Base-by-base conservation (phyloP, 1,140 invertebrate species). In the Diabrotica virgifera region DNA sequence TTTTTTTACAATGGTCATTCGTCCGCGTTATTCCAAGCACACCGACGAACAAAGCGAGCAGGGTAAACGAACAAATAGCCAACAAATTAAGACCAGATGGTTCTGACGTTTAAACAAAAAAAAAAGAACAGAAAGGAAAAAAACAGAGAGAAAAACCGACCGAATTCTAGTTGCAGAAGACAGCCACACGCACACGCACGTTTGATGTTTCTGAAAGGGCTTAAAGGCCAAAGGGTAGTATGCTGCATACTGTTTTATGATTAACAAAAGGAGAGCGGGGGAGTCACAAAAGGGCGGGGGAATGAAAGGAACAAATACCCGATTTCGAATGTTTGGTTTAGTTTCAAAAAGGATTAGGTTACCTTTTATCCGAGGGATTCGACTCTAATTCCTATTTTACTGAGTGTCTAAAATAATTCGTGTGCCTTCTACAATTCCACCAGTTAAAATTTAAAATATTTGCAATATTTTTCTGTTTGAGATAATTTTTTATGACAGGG, bases 61-160 rank as follows among this genome's bases (percentile, higher is more conserved):
- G 69, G 66, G 66, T 62, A 65, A 70, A 71, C 72, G 70, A 70
- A 74, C 71, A 72, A 74, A 72, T 69, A 74, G 68, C 70, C 66
- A 71, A 68, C 72, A 71, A 74, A 74, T 73, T 71, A 68, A 73
- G 72, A 74, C 73, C 73, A 74, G 64, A 71, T 74, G 73, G 69
- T 67, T 52, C 58, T 73, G 73, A 74, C 73, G 63, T 69, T 65
- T 66, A 67, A 74, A 74, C 73, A 74, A 74, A 74, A 72, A 74
- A 54, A 35, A 54, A 35, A 12, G n/a, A n/a, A 12, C 24, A 54
- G 52, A 35, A 54, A 54, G 12, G 12, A 35, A 12, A 35, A 35
- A 12, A 35, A 35, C 71, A 63, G 53, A 62, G 63, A 58, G 61
- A 65, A 66, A 38, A 65, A 53, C 51, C 66, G 62, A 66, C 62